phyloP scores from a whole-genome alignment of 2,888 invertebrate genomes.

The Catocala nupta region DNA sequence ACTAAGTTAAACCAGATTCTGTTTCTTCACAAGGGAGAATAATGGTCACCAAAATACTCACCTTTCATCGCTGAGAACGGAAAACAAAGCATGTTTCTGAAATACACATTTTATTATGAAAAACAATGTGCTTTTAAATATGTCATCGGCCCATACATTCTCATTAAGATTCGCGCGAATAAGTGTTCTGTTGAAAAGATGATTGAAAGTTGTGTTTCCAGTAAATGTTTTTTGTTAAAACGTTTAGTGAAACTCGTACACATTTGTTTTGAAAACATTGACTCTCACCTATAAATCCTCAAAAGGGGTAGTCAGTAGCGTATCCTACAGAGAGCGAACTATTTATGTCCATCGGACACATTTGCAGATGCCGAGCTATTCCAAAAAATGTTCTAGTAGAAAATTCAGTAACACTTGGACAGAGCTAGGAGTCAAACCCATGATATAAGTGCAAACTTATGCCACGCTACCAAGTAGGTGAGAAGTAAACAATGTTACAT shows the following conservation, averaged over 20 bases:
- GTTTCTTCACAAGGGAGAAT: slow-evolving; percentile 22
- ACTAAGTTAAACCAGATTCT: slow-evolving; percentile 11
- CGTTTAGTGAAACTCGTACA: slow-evolving; percentile 1
- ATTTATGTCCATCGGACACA: no score
- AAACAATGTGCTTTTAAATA: slow-evolving; percentile 45
- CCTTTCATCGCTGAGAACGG: slow-evolving; percentile 9
- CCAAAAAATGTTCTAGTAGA: no score
- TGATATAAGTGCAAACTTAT: no score
- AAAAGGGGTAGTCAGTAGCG: no score
- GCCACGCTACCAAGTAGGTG: no score
- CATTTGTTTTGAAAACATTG: neutral
- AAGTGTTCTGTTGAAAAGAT: slow-evolving; percentile 38
- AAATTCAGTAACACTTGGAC: no score
- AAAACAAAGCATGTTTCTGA: slow-evolving; percentile 29
- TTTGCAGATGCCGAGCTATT: no score
- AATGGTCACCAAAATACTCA: slow-evolving; percentile 25
- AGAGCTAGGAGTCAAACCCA: no score
- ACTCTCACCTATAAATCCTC: no score
- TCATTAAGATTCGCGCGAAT: slow-evolving; percentile 42
- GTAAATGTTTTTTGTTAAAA: neutral
- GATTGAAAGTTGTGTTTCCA: slow-evolving; percentile 7
- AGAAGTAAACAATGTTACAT: neutral
- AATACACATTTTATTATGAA: slow-evolving; percentile 47
- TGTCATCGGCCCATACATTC: slow-evolving; percentile 46
- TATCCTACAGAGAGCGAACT: no score